These are phyloP conservation scores for Dinocampus coccinellae DNA, from an alignment of 2,888 invertebrate genomes.

Conservation along the genomic window DNA sequence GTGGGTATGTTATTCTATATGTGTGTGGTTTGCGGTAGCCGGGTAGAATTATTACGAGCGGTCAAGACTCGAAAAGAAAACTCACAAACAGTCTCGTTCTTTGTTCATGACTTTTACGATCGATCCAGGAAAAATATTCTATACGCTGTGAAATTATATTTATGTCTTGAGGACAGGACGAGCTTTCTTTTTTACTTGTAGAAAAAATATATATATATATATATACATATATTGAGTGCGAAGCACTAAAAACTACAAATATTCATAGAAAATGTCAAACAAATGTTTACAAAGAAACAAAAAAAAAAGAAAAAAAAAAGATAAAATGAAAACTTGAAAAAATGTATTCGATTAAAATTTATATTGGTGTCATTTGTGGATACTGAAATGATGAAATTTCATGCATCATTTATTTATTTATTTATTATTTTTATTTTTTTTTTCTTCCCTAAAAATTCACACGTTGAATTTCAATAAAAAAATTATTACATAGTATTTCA, in stretches of 20 bases:
- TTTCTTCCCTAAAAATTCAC: not conserved
- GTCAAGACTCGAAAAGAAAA: not conserved
- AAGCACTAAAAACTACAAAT: not conserved
- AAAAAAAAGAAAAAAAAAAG: too few species aligned
- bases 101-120: constrained; percentile 39
- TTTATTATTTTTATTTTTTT: not conserved
- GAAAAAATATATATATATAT: not conserved
- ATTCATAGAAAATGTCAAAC: not conserved
- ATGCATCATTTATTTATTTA: not conserved
- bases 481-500: too few species aligned
- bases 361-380: not conserved
- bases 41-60: constrained; percentile 3
- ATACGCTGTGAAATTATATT: constrained; percentile 5
- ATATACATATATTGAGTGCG: not conserved
- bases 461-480: too few species aligned
- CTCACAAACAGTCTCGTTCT: constrained; percentile 33
- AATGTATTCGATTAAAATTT: not conserved
- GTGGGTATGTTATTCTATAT: not conserved
- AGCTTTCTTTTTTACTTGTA: not conserved
- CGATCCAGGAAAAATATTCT: constrained; percentile 18
- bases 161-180: not conserved
- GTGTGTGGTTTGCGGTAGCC: not conserved
- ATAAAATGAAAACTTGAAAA: too few species aligned
- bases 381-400: not conserved
- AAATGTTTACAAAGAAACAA: not conserved